These are phyloP conservation scores for Trisateles emortualis DNA, from an alignment of 2,888 invertebrate genomes.

Conservation along the genomic window DNA sequence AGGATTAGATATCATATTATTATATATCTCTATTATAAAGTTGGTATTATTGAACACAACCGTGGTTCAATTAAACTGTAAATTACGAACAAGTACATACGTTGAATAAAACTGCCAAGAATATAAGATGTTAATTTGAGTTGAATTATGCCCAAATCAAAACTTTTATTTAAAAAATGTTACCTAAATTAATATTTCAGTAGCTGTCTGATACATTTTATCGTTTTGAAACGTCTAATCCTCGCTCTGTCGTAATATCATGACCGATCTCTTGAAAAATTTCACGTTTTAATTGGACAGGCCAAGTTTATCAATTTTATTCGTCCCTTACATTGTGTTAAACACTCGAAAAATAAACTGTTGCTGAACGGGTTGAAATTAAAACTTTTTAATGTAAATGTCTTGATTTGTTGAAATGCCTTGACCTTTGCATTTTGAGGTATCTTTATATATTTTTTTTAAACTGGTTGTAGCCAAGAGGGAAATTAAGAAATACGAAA, in stretches of 20 bases:
- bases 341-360: neutral
- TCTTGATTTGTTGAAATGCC: neutral
- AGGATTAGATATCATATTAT: no score
- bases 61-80: no score
- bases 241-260: neutral
- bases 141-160: conserved; percentile 1
- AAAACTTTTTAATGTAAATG: neutral
- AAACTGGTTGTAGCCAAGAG: no score
- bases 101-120: conserved; percentile 8
- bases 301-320: conserved; percentile 9
- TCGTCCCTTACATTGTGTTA: neutral
- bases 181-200: neutral
- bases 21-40: no score
- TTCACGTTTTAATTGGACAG: conserved; percentile 8
- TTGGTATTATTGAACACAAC: no score
- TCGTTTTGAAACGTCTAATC: neutral
- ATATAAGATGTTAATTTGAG: conserved; percentile 1
- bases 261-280: neutral
- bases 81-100: no score
- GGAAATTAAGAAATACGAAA: no score
- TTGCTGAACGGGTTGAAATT: neutral
- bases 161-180: neutral
- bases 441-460: no score
- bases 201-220: neutral
- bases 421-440: neutral